Evolutionary conservation across 2,113 vertebrate species (phyloP).

Genomic region (Cinclus mexicanus): DNA sequence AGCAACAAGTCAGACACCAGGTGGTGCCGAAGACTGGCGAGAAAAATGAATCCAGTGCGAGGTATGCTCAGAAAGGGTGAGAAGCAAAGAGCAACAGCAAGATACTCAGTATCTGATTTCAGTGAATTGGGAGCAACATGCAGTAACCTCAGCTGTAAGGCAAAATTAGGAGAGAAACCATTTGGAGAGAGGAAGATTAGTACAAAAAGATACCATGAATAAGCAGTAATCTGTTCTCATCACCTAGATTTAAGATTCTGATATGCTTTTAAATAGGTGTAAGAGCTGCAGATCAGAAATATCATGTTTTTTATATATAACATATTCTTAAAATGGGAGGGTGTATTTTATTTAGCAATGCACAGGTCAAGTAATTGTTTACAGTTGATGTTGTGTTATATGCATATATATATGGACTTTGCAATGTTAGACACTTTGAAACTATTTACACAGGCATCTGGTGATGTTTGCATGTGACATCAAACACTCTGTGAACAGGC

Average conservation of each 20-base stretch:
- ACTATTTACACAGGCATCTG: neutral
- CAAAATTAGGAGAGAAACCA: neutral
- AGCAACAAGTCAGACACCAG: conserved; percentile 4
- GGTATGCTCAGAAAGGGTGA: neutral
- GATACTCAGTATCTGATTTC: neutral
- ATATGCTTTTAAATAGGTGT: neutral
- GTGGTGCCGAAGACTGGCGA: neutral
- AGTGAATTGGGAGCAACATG: neutral
- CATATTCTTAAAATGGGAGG: neutral
- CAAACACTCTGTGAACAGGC: neutral
- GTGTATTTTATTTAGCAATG: neutral
- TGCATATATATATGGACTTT: neutral
- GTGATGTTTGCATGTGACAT: neutral
- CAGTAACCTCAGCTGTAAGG: rapidly evolving
- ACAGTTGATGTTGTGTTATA: rapidly evolving
- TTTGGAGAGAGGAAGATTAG: neutral
- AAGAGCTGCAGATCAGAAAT: neutral
- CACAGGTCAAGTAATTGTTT: neutral
- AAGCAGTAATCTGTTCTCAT: neutral
- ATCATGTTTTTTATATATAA: neutral
- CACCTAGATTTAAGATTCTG: neutral
- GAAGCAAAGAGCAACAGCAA: neutral
- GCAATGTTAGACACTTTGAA: neutral
- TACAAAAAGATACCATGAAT: neutral
- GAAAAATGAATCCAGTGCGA: neutral